Conservation (phyloP, 2,888 invertebrate species). For the Drosophila phalerata region DNA sequence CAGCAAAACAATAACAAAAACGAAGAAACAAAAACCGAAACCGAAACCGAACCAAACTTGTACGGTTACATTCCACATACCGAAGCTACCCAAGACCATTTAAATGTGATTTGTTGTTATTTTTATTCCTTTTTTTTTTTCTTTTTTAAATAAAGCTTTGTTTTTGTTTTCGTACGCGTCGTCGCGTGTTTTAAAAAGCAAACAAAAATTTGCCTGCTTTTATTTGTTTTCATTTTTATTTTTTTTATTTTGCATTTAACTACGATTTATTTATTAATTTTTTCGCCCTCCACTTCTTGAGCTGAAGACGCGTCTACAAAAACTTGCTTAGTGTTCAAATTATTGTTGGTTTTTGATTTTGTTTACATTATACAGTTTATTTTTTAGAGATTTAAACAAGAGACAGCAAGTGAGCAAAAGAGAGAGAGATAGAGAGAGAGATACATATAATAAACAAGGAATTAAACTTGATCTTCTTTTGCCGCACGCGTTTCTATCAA, state of each 20-base stretch:
- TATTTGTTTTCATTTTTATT: slow-evolving; percentile 7
- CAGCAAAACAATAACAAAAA: slow-evolving; percentile 45
- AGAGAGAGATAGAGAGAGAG: slow-evolving; percentile 9
- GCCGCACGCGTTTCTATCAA: slow-evolving; percentile 56
- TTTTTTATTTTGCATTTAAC: slow-evolving; percentile 34
- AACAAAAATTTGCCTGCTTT: slow-evolving; percentile 22
- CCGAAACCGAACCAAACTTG: slow-evolving; percentile 33
- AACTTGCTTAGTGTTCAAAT: slow-evolving; percentile 25
- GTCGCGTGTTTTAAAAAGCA: slow-evolving; percentile 42
- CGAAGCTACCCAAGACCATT: slow-evolving; percentile 46
- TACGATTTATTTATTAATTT: slow-evolving; percentile 26
- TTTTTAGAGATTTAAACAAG: slow-evolving; percentile 16
- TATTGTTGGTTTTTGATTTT: slow-evolving; percentile 18
- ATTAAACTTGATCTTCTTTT: slow-evolving; percentile 54
- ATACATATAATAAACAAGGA: slow-evolving; percentile 35
- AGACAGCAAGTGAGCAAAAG: slow-evolving; percentile 3
- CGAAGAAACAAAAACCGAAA: slow-evolving; percentile 21
- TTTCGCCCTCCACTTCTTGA: slow-evolving; percentile 13
- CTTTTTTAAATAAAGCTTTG: background rate
- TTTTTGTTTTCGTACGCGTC: slow-evolving; percentile 30
- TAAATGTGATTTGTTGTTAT: slow-evolving; percentile 44
- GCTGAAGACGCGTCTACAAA: slow-evolving; percentile 28
- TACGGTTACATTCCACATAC: slow-evolving; percentile 42
- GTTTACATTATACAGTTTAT: slow-evolving; percentile 36
- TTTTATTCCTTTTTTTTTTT: slow-evolving; percentile 16